These are phyloP conservation scores for Amiota communis DNA, from an alignment of 2,888 invertebrate species.

Conservation along the genomic window DNA sequence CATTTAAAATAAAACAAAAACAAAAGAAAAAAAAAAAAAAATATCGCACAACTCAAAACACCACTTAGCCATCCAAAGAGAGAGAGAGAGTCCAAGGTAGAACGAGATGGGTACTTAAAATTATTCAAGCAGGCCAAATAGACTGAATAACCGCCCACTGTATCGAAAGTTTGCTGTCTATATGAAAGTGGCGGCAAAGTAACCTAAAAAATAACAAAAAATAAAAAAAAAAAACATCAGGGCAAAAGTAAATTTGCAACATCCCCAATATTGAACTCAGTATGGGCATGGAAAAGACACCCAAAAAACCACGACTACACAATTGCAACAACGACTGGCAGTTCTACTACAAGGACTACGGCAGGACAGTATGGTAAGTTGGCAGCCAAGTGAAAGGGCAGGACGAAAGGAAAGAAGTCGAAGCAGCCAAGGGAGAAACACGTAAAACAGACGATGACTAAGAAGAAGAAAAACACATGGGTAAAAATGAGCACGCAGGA, in stretches of 20 bases:
- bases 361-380: conserved; percentile 8
- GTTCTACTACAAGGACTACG: conserved; percentile 27
- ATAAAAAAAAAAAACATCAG: conserved; percentile 34
- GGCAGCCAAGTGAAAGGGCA: conserved; percentile 55
- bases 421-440: conserved; percentile 6
- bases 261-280: conserved; percentile 44
- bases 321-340: conserved; percentile 25
- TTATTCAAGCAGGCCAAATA: conserved; percentile 39
- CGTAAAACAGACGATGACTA: conserved; percentile 19
- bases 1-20: conserved; percentile 50
- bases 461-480: conserved; percentile 5
- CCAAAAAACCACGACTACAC: conserved; percentile 45
- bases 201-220: conserved; percentile 37
- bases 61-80: background rate
- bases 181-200: conserved; percentile 41
- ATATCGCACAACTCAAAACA: conserved; percentile 8
- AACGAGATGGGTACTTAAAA: conserved; percentile 35
- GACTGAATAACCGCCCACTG: conserved; percentile 33
- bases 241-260: conserved; percentile 40
- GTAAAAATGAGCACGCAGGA: background rate
- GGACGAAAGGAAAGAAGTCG: conserved; percentile 6
- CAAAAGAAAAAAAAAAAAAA: conserved; percentile 32
- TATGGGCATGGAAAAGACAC: conserved; percentile 38
- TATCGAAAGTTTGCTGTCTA: conserved; percentile 28
- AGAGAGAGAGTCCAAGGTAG: background rate